Conservation (phyloP, 2,888 invertebrate species). For the Ceramica pisi region DNA sequence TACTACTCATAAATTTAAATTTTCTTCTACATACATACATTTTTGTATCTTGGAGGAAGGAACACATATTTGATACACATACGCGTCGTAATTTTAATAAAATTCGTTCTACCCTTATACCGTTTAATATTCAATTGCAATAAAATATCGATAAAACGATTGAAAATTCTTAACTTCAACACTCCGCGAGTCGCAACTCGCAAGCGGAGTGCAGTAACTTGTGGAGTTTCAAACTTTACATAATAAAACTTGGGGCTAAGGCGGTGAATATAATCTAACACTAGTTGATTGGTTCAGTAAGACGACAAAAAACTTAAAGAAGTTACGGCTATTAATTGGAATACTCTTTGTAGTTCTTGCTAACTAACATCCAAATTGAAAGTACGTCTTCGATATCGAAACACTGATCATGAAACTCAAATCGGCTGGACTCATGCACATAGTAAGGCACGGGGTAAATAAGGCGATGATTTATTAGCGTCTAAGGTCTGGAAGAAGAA, state of each 20-base stretch:
- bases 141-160: constrained; percentile 70
- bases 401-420: neutral
- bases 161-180: constrained; percentile 72
- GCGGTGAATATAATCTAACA: constrained; percentile 47
- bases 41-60: neutral
- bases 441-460: neutral
- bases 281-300: constrained; percentile 49
- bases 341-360: constrained; percentile 22
- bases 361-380: constrained; percentile 14
- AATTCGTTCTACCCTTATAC: constrained; percentile 39
- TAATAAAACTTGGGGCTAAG: constrained; percentile 66
- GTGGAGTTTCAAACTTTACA: constrained; percentile 62
- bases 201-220: constrained; percentile 59
- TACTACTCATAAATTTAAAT: constrained; percentile 46
- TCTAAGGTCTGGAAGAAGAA: neutral
- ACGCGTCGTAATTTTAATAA: constrained; percentile 19
- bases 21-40: neutral
- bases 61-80: neutral
- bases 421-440: neutral
- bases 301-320: constrained; percentile 37
- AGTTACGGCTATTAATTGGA: constrained; percentile 21
- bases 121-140: constrained; percentile 60
- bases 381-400: neutral
- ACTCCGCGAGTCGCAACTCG: constrained; percentile 57
- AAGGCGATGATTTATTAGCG: neutral